These are phyloP conservation scores for Neoaliturus tenellus DNA, from an alignment of 2,888 invertebrate genomes.

Conservation along the genomic window DNA sequence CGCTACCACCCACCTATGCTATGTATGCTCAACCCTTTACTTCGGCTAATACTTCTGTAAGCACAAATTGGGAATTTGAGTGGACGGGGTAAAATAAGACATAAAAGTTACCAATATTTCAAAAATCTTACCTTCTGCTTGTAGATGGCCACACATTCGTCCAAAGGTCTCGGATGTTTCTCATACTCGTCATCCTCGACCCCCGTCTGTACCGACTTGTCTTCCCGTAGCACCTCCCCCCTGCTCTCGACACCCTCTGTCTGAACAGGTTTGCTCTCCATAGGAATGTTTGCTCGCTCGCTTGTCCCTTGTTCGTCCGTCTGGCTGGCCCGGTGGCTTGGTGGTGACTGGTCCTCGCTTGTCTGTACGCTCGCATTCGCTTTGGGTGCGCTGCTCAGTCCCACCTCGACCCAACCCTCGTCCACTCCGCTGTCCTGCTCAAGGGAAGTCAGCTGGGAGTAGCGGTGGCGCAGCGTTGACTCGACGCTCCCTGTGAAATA, in stretches of 20 bases:
- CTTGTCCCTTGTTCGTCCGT: not conserved
- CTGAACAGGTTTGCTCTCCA: conserved; percentile 37
- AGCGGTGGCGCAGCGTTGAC: conserved; percentile 29
- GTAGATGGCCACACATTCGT: conserved; percentile 85
- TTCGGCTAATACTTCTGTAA: no score
- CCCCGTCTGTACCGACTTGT: conserved; percentile 82
- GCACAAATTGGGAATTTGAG: no score
- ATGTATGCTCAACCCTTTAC: no score
- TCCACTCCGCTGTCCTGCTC: not conserved
- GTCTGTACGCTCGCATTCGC: conserved; percentile 35
- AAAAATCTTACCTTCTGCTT: conserved; percentile 71
- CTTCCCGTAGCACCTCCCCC: conserved; percentile 73
- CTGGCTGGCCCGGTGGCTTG: not conserved
- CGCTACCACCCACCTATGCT: no score
- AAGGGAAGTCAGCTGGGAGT: conserved; percentile 17
- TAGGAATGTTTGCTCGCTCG: not conserved
- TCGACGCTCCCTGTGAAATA: conserved; percentile 41
- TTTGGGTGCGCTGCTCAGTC: not conserved
- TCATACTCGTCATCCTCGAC: conserved; percentile 70
- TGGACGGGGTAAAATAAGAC: no score
- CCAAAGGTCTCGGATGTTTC: conserved; percentile 70
- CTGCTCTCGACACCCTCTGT: not conserved
- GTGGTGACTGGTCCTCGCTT: not conserved
- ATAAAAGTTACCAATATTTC: no score
- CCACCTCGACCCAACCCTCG: conserved; percentile 46